These are phyloP conservation scores for Calephelis perditalis DNA, from an alignment of 2,888 invertebrate genomes.

Conservation along the genomic window DNA sequence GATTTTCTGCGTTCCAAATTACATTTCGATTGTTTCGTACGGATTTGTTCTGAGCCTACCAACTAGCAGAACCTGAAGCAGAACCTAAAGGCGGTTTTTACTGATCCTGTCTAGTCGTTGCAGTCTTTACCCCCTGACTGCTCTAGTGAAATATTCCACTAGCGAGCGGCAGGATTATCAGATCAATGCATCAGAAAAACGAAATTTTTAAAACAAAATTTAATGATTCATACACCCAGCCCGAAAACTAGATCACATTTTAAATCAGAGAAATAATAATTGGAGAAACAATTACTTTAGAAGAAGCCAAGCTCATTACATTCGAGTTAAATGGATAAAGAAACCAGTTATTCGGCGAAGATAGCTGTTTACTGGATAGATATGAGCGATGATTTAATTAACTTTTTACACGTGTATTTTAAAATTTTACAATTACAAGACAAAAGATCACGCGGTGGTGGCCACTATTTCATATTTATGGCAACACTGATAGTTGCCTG, in stretches of 20 bases:
- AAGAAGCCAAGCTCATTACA: background rate
- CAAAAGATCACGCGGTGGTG: background rate
- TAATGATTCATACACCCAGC: background rate
- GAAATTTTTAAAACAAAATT: background rate
- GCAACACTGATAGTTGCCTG: too few relatives aligned
- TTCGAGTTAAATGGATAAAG: background rate
- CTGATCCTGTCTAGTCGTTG: too few relatives aligned
- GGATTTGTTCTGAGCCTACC: too few relatives aligned
- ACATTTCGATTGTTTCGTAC: too few relatives aligned
- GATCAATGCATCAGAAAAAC: too few relatives aligned
- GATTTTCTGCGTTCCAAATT: too few relatives aligned
- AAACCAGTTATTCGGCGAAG: slow-evolving; percentile 1
- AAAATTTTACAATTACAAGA: background rate
- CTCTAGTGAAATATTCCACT: too few relatives aligned
- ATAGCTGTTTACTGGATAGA: background rate
- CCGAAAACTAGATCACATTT: background rate
- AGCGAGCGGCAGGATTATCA: too few relatives aligned
- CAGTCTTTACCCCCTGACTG: too few relatives aligned
- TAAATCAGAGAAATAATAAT: background rate
- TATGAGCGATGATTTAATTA: background rate
- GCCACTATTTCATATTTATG: too few relatives aligned
- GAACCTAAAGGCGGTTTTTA: too few relatives aligned
- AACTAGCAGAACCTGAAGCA: too few relatives aligned
- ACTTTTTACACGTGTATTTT: background rate
- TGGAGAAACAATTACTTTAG: slow-evolving; percentile 1